Evolutionary conservation across 64 coral and sea anemone genomes (phyloP), one percentile per base, ranked within the genome.

Genomic region (Dendronephthya gigantea): DNA sequence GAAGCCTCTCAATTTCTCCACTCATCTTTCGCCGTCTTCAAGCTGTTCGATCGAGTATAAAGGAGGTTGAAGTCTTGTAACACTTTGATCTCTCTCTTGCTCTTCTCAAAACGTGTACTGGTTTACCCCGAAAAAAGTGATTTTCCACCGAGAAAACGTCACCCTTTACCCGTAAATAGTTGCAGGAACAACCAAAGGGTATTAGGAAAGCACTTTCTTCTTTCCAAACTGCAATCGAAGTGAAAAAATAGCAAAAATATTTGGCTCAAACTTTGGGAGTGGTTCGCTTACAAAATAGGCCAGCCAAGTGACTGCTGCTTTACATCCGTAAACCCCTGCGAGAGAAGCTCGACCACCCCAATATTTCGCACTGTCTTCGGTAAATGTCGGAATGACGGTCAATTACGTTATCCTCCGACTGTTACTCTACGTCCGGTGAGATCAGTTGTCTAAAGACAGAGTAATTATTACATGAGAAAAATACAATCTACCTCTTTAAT

Each of bases 31-130:
- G 25, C 15, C 32, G 32, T 34, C 29, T 34, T 79, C 30, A 29
- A 79, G 72, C 36, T 12, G 72, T 39, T 36, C 16, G 72, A 79
- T 36, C 72, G 36, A 79, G 72, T 36, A 12, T 36, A 35, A 33
- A 33, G 15, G 72, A 79, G 34, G 72, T 8, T 16, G 29, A 34
- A 34, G 29, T 19, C 36, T 34, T 34, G 12, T 39, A 79, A 79
- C 72, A 79, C 72, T 39, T 79, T 79, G 72, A 79, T 79, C 32
- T 79, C 15, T 34, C 72, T 11, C 72, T 34, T 39, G 72, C 72
- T 62, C 72, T 79, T 34, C 72, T 19, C 72, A 34, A 79, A 19
- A 30, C 72, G 32, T 29, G 30, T 28, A 39, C 9, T 28, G 14
- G 34, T 34, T 79, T 33, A 79, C 72, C 9, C n/a, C 27, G 37